Conservation (phyloP, 2,113 vertebrate species). For the Guaruba guarouba region DNA sequence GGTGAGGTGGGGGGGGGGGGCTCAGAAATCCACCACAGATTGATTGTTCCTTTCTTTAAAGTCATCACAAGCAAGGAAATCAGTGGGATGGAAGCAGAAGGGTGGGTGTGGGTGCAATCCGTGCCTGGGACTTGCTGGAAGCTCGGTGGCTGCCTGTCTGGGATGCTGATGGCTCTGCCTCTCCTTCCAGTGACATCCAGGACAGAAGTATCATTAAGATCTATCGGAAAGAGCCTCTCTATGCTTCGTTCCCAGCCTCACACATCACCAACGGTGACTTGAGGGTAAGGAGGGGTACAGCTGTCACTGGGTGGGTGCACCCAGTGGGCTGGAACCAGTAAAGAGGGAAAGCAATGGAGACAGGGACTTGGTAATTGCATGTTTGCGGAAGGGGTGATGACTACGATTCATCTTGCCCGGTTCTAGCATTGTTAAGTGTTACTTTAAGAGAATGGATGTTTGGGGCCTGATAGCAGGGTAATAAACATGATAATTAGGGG, state of each 20-base stretch:
- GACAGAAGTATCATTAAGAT: slow-evolving; percentile 99
- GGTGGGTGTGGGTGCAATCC: accelerated
- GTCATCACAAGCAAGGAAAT: accelerated
- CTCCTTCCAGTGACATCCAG: slow-evolving; percentile 86
- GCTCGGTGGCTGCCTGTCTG: accelerated
- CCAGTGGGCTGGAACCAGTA: accelerated
- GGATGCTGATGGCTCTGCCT: background rate
- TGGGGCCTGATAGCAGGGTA: background rate
- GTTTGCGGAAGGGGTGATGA: background rate
- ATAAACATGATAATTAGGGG: background rate
- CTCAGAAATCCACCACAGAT: background rate
- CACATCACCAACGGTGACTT: slow-evolving; percentile 97
- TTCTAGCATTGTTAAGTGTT: background rate
- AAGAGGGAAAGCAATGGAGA: background rate
- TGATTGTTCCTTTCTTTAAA: background rate
- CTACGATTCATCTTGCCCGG: accelerated
- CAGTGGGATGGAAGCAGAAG: accelerated
- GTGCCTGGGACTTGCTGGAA: background rate
- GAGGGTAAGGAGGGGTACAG: slow-evolving; percentile 79
- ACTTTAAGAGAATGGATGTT: background rate
- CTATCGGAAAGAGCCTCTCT: slow-evolving; percentile 95
- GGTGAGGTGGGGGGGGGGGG: slow-evolving; percentile 35
- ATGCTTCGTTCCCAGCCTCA: slow-evolving; percentile 90
- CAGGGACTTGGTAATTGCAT: background rate
- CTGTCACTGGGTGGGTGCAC: background rate